Evolutionary conservation across 2,797 vertebrate genomes (phyloP), one percentile per base, ranked within the genome.

Genomic region (Alcedo atthis): DNA sequence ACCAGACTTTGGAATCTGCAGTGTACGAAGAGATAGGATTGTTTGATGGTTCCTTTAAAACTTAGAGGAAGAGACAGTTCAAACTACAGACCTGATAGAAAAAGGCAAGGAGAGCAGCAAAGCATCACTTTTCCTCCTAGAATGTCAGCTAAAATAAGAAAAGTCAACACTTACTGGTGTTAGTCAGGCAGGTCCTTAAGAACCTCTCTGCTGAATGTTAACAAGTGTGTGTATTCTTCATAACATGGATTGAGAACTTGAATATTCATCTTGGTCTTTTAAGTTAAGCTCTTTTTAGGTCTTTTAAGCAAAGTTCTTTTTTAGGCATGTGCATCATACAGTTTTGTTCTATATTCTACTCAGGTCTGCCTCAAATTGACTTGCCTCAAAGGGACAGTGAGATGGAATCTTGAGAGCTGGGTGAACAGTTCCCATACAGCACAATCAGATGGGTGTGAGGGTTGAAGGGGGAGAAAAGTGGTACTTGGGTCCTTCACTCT

Each of bases 271-370:
- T 86, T 25, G 11, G 64, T 62, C 48, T 87, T 85, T 64, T 25
- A 67, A 61, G 57, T 42, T 53, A 49, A 49, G 68, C 82, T 53
- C 64, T 85, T 93, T 15, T 85, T 93, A 85, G 15, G n/a, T 62
- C 48, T 87, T 85, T 64, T 25, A 67, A 61, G 57, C 45, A 49
- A 49, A 49, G 68, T 85, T 53, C 61, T 85, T 92, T 84, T 15
- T 85, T 93, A 87, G 15, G n/a, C 35, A 57, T 51, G 35, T 42
- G 33, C n/a, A 77, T 85, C 75, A 53, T n/a, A 4, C 84, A 20
- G 37, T 86, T 86, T 63, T 69, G 4, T 84, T 81, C 45, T 85
- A 81, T 19, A 53, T 89, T 94, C 45, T 91, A 85, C 67, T 91
- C 35, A 28, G 32, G 28, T 74, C 58, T 83, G 19, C 80, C 40